A percentile compares a stretch with the other conserved stretches of the same genome.
Conservation (phyloP, 2,113 vertebrate species). For the Australoheros scitulus region DNA sequence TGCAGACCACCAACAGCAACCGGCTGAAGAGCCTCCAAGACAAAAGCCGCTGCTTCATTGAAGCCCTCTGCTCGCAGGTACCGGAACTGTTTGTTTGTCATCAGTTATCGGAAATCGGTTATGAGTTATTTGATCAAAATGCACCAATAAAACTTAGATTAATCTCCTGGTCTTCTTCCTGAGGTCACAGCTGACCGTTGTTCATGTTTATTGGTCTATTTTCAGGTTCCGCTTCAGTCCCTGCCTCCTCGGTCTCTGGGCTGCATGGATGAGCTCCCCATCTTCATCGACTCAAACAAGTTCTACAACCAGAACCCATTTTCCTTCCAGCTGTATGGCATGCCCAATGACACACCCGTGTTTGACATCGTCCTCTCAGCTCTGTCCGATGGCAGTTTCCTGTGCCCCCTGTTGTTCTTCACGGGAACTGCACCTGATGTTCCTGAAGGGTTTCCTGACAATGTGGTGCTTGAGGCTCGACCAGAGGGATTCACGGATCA, state of each 20-base stretch:
- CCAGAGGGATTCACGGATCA: conserved; percentile 24
- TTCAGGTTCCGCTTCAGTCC: background rate
- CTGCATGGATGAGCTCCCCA: conserved; percentile 64
- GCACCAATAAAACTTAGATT: background rate
- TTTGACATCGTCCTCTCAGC: conserved; percentile 40
- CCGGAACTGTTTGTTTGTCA: background rate
- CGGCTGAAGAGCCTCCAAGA: background rate
- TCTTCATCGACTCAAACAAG: conserved; percentile 35
- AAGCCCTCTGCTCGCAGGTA: conserved; percentile 16
- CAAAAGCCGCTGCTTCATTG: background rate
- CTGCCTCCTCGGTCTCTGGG: conserved; percentile 20
- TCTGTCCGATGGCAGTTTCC: conserved; percentile 46
- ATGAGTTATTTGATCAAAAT: background rate
- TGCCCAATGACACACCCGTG: fast-evolving
- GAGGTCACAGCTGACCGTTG: too few relatives aligned
- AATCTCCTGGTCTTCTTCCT: too few relatives aligned
- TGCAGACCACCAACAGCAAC: background rate
- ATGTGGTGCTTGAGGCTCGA: conserved; percentile 57
- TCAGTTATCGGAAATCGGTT: background rate
- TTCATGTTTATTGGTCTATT: background rate
- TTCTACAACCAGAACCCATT: background rate
- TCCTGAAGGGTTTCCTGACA: conserved; percentile 59
- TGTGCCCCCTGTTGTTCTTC: conserved; percentile 63
- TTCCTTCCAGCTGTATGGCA: conserved; percentile 21
- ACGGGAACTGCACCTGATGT: background rate